phyloP scores from a whole-genome alignment of 2,888 invertebrate species.

The Latheticus oryzae region DNA sequence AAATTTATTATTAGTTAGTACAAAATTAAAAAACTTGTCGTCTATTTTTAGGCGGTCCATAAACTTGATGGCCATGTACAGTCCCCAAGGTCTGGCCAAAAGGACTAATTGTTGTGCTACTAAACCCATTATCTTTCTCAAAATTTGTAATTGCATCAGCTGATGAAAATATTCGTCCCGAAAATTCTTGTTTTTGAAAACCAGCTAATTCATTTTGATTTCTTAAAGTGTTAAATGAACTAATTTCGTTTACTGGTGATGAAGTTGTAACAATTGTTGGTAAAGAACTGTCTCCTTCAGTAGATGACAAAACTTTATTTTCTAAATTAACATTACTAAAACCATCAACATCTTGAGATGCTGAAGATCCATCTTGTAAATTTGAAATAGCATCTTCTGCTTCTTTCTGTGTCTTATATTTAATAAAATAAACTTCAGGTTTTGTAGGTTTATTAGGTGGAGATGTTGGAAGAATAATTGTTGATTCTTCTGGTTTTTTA shows the following conservation, averaged over 20 bases:
- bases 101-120: too few relatives aligned
- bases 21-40: too few relatives aligned
- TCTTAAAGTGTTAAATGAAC: too few relatives aligned
- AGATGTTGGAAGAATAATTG: conserved; percentile 80
- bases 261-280: background rate
- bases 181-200: background rate
- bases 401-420: conserved; percentile 77
- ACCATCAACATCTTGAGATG: background rate
- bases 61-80: conserved; percentile 5
- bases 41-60: conserved; percentile 1
- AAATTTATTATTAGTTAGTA: too few relatives aligned
- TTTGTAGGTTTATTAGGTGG: conserved; percentile 84
- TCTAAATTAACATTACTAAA: conserved; percentile 2
- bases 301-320: too few relatives aligned
- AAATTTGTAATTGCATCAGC: background rate
- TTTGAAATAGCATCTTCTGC: conserved; percentile 46
- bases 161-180: background rate
- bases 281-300: too few relatives aligned
- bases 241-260: background rate
- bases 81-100: too few relatives aligned
- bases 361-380: conserved; percentile 43
- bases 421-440: conserved; percentile 91
- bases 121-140: too few relatives aligned
- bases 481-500: conserved; percentile 79
- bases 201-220: background rate